Evolutionary conservation across 2,113 vertebrate species (phyloP).

Genomic region (Excalfactoria chinensis): DNA sequence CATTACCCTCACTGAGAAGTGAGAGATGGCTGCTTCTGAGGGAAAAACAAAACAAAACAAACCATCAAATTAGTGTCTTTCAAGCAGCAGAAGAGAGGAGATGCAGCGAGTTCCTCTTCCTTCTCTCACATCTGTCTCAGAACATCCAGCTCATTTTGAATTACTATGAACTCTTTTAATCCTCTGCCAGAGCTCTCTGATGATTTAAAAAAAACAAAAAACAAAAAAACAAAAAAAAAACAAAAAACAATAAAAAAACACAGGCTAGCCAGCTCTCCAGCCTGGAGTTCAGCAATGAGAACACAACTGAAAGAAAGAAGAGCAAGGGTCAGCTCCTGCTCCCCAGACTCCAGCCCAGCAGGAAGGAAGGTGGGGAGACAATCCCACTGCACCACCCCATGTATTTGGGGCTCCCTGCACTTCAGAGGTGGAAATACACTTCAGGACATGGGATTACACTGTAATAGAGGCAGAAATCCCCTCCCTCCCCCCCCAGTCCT

Average conservation of each 20-base stretch:
- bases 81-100: constrained; percentile 29
- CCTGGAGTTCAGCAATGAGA: not conserved
- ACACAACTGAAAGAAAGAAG: not conserved
- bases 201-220: not conserved
- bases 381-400: no score
- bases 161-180: constrained; percentile 52
- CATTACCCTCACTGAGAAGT: not conserved
- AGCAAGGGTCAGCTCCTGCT: not conserved
- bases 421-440: no score
- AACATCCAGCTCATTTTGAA: constrained; percentile 41
- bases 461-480: not conserved
- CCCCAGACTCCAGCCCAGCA: not conserved
- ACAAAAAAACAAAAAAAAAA: no score
- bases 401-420: not conserved
- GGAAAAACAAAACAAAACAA: not conserved
- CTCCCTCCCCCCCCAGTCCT: not conserved
- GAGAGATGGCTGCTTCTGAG: not conserved
- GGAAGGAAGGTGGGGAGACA: not conserved
- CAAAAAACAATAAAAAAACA: no score
- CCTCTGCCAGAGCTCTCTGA: constrained; percentile 44
- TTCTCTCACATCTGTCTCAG: constrained; percentile 37
- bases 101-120: not conserved
- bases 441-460: accelerated
- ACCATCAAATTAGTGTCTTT: constrained; percentile 19
- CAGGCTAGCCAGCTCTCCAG: constrained; percentile 50